Conservation (phyloP, 2,888 invertebrate species). For the Uloborus plumipes region DNA sequence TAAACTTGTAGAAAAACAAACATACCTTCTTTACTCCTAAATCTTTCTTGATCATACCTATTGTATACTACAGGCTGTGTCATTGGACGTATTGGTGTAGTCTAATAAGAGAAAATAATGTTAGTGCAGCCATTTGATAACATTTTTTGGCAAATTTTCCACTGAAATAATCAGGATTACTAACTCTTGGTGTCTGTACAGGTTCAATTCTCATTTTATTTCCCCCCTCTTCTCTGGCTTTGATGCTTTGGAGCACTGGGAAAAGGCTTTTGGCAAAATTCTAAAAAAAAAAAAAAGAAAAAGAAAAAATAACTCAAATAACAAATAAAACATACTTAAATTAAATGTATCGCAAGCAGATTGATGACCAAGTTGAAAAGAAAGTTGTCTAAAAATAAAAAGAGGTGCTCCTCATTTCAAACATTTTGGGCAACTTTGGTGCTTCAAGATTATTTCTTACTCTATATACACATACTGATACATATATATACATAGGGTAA, state of each 20-base stretch:
- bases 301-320: conserved; percentile 3
- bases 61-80: conserved; percentile 88
- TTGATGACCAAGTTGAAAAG: no score
- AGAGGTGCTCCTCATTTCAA: no score
- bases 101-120: conserved; percentile 70
- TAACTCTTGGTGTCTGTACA: conserved; percentile 64
- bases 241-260: conserved; percentile 90
- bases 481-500: no score
- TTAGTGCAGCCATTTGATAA: background rate
- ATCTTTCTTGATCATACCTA: conserved; percentile 99
- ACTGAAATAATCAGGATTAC: background rate
- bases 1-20: no score
- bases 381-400: no score
- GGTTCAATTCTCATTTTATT: conserved; percentile 48
- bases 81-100: conserved; percentile 75
- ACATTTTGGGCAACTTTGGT: no score
- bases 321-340: no score
- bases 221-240: conserved; percentile 90
- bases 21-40: conserved; percentile 86
- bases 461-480: no score
- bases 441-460: no score
- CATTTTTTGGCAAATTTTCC: background rate
- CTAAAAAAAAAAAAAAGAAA: conserved; percentile 73
- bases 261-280: conserved; percentile 93
- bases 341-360: no score